Percentiles rank a stretch among this genome's conserved stretches.
phyloP scores from a whole-genome alignment of 2,888 invertebrate species.

The Drosophila paramelanica region DNA sequence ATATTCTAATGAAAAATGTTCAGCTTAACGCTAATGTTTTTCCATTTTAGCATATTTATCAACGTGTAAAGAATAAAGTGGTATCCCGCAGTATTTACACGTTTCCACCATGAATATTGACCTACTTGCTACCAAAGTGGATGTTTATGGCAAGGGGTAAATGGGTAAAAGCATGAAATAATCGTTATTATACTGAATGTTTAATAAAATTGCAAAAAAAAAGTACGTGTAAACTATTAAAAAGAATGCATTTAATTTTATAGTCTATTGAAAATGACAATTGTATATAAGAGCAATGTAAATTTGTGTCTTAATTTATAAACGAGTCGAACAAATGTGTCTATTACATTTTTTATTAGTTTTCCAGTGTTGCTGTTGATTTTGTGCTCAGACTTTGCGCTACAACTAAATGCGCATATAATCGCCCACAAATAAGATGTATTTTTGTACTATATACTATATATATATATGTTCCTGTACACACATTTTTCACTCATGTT shows the following conservation, averaged over 20 bases:
- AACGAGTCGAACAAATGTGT: not conserved
- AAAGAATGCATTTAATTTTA: no score
- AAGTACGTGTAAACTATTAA: no score
- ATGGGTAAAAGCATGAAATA: not conserved
- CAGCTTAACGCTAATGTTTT: slow-evolving; percentile 20
- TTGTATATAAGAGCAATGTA: not conserved
- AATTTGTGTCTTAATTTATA: not conserved
- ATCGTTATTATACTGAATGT: not conserved
- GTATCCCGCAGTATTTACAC: slow-evolving; percentile 3
- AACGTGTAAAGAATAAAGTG: slow-evolving; percentile 9
- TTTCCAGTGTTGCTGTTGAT: not conserved
- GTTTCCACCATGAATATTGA: slow-evolving; percentile 4
- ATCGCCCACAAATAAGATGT: slow-evolving; percentile 19
- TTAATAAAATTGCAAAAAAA: no score
- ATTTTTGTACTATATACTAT: not conserved
- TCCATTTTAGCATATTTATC: slow-evolving; percentile 20
- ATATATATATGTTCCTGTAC: not conserved
- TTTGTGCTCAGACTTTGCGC: not conserved
- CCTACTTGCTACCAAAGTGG: not conserved
- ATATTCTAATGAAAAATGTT: slow-evolving; percentile 40
- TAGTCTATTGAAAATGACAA: no score
- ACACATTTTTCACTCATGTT: slow-evolving; percentile 30
- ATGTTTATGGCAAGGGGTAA: not conserved
- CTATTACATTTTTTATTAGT: not conserved
- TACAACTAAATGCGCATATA: not conserved